Percentiles rank a stretch among this genome's conserved stretches.
Evolutionary conservation across 2,888 invertebrate species (phyloP).

Genomic region (Lingula anatina): DNA sequence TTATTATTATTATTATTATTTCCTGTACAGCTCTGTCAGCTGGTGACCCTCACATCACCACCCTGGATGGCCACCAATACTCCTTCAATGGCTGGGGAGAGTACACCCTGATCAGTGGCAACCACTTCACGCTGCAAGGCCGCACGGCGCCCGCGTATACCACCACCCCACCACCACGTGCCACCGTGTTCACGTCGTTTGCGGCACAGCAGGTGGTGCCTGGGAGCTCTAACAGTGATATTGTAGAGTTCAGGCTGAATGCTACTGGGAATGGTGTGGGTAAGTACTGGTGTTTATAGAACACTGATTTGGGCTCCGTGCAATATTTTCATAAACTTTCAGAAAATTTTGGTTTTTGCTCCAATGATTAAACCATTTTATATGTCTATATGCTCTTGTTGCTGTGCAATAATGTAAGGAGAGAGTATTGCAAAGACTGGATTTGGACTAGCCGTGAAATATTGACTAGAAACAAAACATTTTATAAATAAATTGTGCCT

Average conservation of each 20-base stretch:
- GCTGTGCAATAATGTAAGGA: too few relatives aligned
- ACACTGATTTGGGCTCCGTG: too few relatives aligned
- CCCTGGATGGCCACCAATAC: constrained; percentile 17
- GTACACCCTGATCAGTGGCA: constrained; percentile 12
- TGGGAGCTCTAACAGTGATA: constrained; percentile 11
- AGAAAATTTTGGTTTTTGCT: too few relatives aligned
- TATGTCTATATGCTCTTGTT: too few relatives aligned
- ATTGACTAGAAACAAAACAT: too few relatives aligned
- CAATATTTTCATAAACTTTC: too few relatives aligned
- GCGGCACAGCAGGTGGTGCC: constrained; percentile 14
- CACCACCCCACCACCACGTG: constrained; percentile 10
- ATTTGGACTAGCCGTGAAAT: too few relatives aligned
- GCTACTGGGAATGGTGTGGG: constrained; percentile 10
- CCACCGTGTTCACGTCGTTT: constrained; percentile 17
- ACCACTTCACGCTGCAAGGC: constrained; percentile 13
- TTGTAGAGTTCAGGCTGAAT: constrained; percentile 14
- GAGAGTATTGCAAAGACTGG: too few relatives aligned
- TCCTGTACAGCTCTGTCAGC: constrained; percentile 14
- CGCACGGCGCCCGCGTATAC: constrained; percentile 5
- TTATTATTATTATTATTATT: too few relatives aligned
- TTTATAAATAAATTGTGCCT: too few relatives aligned
- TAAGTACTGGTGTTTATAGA: constrained; percentile 3
- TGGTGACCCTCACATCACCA: constrained; percentile 24
- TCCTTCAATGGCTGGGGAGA: constrained; percentile 28
- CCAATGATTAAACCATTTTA: too few relatives aligned